Percentiles rank a stretch among this genome's conserved stretches.
These are phyloP conservation scores for Zygothrica quintamaculata DNA, from an alignment of 2,888 invertebrate species.

Conservation along the genomic window DNA sequence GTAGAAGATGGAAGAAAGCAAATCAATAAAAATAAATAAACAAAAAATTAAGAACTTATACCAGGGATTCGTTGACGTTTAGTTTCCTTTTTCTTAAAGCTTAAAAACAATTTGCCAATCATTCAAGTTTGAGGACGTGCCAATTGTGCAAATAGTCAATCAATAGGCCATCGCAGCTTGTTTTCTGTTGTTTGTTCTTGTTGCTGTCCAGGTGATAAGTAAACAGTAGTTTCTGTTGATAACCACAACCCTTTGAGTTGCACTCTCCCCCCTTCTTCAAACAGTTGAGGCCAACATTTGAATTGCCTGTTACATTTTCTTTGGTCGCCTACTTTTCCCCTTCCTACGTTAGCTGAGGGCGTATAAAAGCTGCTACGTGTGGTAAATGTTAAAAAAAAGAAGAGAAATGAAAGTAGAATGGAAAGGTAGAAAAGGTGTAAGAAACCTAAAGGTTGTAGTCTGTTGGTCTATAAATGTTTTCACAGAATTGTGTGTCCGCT, in stretches of 20 bases:
- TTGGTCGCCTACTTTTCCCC: constrained; percentile 32
- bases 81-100: neutral
- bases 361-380: constrained; percentile 78
- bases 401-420: constrained; percentile 12
- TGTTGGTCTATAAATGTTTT: constrained; percentile 51
- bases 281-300: neutral
- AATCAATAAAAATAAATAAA: no score
- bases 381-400: constrained; percentile 61
- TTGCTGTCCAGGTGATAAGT: constrained; percentile 67
- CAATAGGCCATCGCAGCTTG: constrained; percentile 39
- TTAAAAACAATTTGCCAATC: constrained; percentile 57
- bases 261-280: neutral
- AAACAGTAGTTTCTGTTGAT: constrained; percentile 54
- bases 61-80: neutral
- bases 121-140: constrained; percentile 54
- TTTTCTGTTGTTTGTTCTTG: constrained; percentile 24
- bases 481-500: neutral
- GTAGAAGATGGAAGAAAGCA: no score
- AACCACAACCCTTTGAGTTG: constrained; percentile 52
- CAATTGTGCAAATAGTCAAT: constrained; percentile 68
- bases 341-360: constrained; percentile 59
- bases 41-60: no score
- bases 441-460: no score
- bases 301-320: no score
- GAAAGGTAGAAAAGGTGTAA: constrained; percentile 47